These are phyloP conservation scores for Nautilus pompilius DNA, from an alignment of 1,140 invertebrate genomes.

Conservation along the genomic window DNA sequence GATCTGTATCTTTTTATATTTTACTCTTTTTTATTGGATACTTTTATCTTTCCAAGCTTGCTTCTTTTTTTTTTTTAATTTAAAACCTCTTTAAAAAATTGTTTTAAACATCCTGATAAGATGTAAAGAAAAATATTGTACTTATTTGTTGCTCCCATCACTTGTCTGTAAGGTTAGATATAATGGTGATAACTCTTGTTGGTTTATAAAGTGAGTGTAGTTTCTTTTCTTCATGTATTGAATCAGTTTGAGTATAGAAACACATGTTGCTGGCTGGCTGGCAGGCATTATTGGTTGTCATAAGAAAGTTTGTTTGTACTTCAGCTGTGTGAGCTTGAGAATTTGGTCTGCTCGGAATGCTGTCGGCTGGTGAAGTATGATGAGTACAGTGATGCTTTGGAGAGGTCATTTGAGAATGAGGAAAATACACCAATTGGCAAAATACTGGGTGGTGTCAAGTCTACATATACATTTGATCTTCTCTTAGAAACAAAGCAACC, in stretches of 20 bases:
- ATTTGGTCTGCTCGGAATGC: slow-evolving; percentile 62
- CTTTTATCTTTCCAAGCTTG: too few species aligned
- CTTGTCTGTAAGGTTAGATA: too few species aligned
- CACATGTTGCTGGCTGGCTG: background rate
- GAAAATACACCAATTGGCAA: slow-evolving; percentile 58
- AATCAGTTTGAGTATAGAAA: background rate
- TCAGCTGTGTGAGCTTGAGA: slow-evolving; percentile 63
- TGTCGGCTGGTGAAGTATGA: slow-evolving; percentile 76
- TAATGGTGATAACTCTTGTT: too few species aligned
- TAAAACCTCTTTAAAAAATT: too few species aligned
- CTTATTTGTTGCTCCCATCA: too few species aligned
- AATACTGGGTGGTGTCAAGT: slow-evolving; percentile 56
- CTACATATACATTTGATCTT: slow-evolving; percentile 62
- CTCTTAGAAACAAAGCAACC: slow-evolving; percentile 68
- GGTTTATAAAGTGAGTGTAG: too few species aligned
- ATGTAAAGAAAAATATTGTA: too few species aligned
- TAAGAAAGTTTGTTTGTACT: slow-evolving; percentile 11
- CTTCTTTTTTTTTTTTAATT: too few species aligned
- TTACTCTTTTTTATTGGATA: too few species aligned
- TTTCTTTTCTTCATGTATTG: background rate
- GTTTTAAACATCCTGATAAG: too few species aligned
- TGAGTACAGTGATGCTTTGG: slow-evolving; percentile 65
- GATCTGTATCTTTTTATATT: too few species aligned
- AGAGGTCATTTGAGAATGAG: slow-evolving; percentile 69
- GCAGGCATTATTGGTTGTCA: background rate